These are phyloP conservation scores for Fistularia commersonii DNA, from an alignment of 2,797 vertebrate species.

Conservation along the genomic window DNA sequence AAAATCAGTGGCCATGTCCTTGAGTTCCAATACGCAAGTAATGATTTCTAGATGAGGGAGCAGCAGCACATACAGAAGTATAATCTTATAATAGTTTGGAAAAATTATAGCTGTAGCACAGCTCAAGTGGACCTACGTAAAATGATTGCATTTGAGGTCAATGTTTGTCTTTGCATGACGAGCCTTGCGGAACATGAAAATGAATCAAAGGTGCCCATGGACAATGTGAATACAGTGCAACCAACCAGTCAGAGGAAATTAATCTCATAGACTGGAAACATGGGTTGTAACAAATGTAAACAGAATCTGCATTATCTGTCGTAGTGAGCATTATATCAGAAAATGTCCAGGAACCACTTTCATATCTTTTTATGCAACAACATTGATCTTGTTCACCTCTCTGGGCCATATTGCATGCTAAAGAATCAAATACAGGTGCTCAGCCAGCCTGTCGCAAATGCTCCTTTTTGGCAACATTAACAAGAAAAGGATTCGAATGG, in stretches of 20 bases:
- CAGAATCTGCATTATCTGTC: constrained; percentile 2
- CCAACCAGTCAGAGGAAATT: background rate
- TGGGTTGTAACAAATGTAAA: background rate
- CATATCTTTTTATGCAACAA: constrained; percentile 15
- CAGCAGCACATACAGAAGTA: too few relatives aligned
- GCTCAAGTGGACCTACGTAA: too few relatives aligned
- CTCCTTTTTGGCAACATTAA: background rate
- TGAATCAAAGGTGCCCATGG: too few relatives aligned
- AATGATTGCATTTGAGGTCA: too few relatives aligned
- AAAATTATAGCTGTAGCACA: too few relatives aligned
- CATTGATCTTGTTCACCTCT: constrained; percentile 4
- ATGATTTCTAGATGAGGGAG: too few relatives aligned
- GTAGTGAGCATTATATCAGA: background rate
- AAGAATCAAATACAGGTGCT: background rate
- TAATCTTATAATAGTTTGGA: too few relatives aligned
- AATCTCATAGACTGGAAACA: background rate
- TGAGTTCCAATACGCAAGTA: too few relatives aligned
- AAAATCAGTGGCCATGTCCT: too few relatives aligned
- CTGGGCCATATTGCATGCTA: too few relatives aligned
- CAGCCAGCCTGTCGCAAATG: background rate
- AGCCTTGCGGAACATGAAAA: too few relatives aligned
- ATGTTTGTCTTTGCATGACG: too few relatives aligned
- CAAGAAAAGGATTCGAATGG: background rate
- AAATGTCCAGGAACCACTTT: constrained; percentile 10
- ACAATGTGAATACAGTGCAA: background rate